Evolutionary conservation across 1,140 invertebrate species (phyloP).

Genomic region (Danaus plexippus): DNA sequence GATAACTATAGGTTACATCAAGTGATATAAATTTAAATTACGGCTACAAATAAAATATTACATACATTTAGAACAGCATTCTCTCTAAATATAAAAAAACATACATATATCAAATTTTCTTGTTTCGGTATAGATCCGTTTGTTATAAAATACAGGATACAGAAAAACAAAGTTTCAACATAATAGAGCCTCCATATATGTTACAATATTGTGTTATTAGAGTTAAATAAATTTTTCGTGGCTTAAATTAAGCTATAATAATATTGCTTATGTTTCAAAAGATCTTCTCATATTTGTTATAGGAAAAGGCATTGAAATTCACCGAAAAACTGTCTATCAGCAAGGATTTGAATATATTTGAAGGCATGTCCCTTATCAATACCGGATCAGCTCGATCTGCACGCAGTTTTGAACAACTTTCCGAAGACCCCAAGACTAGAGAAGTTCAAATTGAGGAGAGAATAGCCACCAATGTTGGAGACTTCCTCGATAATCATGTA

Average conservation of each 20-base stretch:
- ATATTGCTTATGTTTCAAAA: neutral
- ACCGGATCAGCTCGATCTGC: slow-evolving; percentile 55
- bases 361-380: slow-evolving; percentile 57
- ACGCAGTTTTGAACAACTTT: slow-evolving; percentile 56
- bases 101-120: too few relatives aligned
- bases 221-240: too few relatives aligned
- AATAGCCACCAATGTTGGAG: slow-evolving; percentile 56
- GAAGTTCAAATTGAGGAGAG: slow-evolving; percentile 59
- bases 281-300: slow-evolving; percentile 22
- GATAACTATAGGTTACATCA: neutral
- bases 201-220: too few relatives aligned
- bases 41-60: too few relatives aligned
- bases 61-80: too few relatives aligned
- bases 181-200: too few relatives aligned
- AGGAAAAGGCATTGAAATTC: slow-evolving; percentile 63
- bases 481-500: slow-evolving; percentile 61
- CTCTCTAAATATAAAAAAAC: too few relatives aligned
- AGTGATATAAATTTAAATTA: neutral
- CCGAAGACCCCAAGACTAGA: slow-evolving; percentile 56
- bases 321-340: slow-evolving; percentile 50
- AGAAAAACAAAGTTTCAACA: too few relatives aligned
- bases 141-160: too few relatives aligned
- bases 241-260: too few relatives aligned
- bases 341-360: slow-evolving; percentile 51
- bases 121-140: too few relatives aligned